A percentile compares a stretch with the other conserved stretches of the same genome.
These are phyloP conservation scores for Malthinus flaveolus DNA, from an alignment of 2,888 invertebrate genomes.

Conservation along the genomic window DNA sequence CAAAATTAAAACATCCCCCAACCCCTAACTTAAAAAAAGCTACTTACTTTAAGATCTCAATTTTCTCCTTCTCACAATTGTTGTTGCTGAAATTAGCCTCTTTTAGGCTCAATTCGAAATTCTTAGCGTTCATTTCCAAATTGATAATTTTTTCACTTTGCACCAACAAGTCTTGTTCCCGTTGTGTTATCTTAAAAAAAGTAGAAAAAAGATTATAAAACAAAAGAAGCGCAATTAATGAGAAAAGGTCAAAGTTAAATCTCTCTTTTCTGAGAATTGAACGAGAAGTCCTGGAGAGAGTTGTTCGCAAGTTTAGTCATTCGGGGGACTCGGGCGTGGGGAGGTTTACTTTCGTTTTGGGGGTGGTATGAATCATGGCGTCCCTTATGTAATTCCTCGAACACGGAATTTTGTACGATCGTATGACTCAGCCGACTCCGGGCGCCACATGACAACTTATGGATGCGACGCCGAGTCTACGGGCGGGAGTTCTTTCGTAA, in stretches of 20 bases:
- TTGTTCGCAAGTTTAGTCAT: constrained; percentile 21
- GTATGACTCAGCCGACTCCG: constrained; percentile 25
- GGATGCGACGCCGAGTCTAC: constrained; percentile 23
- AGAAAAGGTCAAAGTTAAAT: constrained; percentile 4
- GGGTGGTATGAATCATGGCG: constrained; percentile 24
- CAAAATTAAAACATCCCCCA: too few species aligned
- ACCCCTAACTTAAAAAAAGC: too few species aligned
- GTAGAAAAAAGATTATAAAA: neutral
- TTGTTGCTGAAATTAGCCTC: neutral
- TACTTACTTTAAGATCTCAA: constrained; percentile 6
- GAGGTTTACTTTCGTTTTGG: neutral
- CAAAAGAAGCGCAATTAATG: neutral
- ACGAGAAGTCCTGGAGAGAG: constrained; percentile 5
- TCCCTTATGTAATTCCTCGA: constrained; percentile 24
- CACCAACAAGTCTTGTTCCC: constrained; percentile 4
- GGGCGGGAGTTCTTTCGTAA: neutral
- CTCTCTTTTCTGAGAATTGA: neutral
- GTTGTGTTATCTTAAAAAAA: constrained; percentile 1
- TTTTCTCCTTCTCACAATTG: constrained; percentile 5
- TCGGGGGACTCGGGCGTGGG: constrained; percentile 10
- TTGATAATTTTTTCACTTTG: constrained; percentile 1
- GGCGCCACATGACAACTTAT: constrained; percentile 26
- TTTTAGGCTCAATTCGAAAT: constrained; percentile 8
- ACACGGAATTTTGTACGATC: constrained; percentile 19
- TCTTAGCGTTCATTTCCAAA: constrained; percentile 6